Evolutionary conservation across 2,888 invertebrate species (phyloP).

Genomic region (Cepaea hortensis): DNA sequence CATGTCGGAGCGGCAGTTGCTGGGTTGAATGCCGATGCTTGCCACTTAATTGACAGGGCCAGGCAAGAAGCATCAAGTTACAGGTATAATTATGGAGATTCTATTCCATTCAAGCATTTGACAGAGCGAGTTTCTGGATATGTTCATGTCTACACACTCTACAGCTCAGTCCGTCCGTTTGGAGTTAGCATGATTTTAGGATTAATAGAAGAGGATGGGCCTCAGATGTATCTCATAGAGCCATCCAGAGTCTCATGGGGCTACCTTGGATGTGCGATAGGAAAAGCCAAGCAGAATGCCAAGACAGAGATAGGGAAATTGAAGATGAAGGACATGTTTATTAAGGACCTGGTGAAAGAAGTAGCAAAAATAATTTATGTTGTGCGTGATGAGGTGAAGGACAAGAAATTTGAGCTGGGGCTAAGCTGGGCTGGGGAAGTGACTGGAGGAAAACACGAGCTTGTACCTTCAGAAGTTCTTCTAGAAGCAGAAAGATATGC

Average conservation of each 20-base stretch:
- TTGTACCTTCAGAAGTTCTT: conserved; percentile 86
- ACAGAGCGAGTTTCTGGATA: conserved; percentile 96
- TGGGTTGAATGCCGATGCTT: conserved; percentile 92
- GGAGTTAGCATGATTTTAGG: conserved; percentile 94
- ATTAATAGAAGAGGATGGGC: conserved; percentile 86
- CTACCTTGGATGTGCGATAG: conserved; percentile 96
- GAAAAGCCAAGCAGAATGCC: conserved; percentile 98
- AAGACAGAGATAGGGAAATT: conserved; percentile 99
- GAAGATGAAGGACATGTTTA: conserved; percentile 88
- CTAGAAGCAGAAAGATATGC: conserved; percentile 86
- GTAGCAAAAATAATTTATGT: conserved; percentile 88
- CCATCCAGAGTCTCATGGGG: conserved; percentile 97
- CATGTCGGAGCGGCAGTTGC: conserved; percentile 91
- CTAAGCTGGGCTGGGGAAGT: conserved; percentile 93
- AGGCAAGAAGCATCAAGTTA: conserved; percentile 96
- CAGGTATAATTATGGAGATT: conserved; percentile 89
- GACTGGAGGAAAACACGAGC: conserved; percentile 85
- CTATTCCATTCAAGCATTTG: conserved; percentile 88
- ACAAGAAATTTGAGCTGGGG: conserved; percentile 95
- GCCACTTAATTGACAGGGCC: conserved; percentile 93
- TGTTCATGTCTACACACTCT: conserved; percentile 98
- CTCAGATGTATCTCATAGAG: conserved; percentile 94
- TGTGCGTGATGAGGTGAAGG: conserved; percentile 88
- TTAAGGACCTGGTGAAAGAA: conserved; percentile 92
- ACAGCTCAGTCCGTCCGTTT: conserved; percentile 98